Conservation (phyloP, 2,888 invertebrate genomes). For the Pristionchus maxplancki region DNA sequence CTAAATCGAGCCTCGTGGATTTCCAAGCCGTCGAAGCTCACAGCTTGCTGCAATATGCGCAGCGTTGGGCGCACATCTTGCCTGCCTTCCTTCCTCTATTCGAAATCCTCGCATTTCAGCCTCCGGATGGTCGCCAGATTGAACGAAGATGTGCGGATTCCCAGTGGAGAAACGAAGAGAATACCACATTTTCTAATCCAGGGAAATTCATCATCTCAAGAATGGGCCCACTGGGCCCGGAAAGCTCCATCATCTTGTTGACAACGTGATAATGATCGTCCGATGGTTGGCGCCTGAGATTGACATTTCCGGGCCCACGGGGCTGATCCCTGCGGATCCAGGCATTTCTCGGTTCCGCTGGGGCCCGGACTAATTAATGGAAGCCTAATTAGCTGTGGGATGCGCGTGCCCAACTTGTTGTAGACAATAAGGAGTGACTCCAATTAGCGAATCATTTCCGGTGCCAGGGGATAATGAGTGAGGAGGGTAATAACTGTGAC, state of each 20-base stretch:
- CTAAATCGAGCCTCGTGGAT: no score
- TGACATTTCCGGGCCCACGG: conserved; percentile 5
- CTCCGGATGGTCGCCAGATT: conserved; percentile 25
- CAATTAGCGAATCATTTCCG: conserved; percentile 41
- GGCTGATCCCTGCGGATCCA: neutral
- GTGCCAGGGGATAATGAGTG: neutral
- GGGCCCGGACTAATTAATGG: neutral
- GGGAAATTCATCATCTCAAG: neutral
- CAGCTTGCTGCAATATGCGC: conserved; percentile 28
- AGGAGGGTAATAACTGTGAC: no score
- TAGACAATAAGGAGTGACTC: conserved; percentile 28
- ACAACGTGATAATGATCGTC: neutral
- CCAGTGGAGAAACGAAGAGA: no score
- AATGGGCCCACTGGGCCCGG: neutral
- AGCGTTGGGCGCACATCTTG: neutral
- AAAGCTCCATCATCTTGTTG: neutral
- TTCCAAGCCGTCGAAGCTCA: neutral
- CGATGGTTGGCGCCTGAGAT: neutral
- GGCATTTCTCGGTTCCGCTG: neutral
- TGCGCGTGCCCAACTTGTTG: conserved; percentile 16
- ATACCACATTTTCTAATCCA: neutral
- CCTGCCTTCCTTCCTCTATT: neutral
- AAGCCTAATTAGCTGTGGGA: conserved; percentile 21
- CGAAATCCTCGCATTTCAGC: neutral
- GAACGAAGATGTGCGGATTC: neutral